These are phyloP conservation scores for Gopherus evgoodei DNA, from an alignment of 2,113 vertebrate species.

Conservation along the genomic window DNA sequence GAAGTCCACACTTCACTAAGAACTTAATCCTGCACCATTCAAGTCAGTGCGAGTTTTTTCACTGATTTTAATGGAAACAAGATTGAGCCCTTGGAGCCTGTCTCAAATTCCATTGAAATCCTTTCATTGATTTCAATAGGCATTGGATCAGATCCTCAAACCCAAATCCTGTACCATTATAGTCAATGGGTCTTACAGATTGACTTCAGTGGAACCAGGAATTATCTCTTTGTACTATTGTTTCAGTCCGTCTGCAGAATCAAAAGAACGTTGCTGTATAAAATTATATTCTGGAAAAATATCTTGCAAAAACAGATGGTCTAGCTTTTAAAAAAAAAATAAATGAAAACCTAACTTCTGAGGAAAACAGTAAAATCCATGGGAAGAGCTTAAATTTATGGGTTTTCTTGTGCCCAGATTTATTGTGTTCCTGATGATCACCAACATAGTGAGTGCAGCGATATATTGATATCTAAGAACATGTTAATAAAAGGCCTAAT, in stretches of 20 bases:
- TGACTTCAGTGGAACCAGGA: background rate
- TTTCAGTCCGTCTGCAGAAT: background rate
- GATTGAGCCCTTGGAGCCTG: background rate
- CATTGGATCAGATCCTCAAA: background rate
- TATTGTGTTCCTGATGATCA: background rate
- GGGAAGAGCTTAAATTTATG: background rate
- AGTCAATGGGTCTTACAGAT: background rate
- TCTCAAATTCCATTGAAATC: slow-evolving; percentile 26
- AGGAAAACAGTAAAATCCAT: background rate
- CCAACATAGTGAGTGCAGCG: background rate
- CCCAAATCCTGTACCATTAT: slow-evolving; percentile 5
- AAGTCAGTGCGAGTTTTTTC: background rate
- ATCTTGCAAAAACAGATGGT: slow-evolving; percentile 28
- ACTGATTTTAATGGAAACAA: slow-evolving; percentile 32
- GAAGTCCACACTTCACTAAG: background rate
- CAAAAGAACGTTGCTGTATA: slow-evolving; percentile 14
- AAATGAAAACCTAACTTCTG: slow-evolving; percentile 22
- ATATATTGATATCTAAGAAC: background rate
- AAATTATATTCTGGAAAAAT: background rate
- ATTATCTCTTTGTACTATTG: background rate
- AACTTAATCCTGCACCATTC: slow-evolving; percentile 8
- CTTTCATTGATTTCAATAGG: background rate
- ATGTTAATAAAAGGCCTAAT: background rate
- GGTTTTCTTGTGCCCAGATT: background rate
- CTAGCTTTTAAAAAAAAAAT: background rate